Evolutionary conservation across 2,113 vertebrate species (phyloP).

Genomic region (Varanus komodoensis): DNA sequence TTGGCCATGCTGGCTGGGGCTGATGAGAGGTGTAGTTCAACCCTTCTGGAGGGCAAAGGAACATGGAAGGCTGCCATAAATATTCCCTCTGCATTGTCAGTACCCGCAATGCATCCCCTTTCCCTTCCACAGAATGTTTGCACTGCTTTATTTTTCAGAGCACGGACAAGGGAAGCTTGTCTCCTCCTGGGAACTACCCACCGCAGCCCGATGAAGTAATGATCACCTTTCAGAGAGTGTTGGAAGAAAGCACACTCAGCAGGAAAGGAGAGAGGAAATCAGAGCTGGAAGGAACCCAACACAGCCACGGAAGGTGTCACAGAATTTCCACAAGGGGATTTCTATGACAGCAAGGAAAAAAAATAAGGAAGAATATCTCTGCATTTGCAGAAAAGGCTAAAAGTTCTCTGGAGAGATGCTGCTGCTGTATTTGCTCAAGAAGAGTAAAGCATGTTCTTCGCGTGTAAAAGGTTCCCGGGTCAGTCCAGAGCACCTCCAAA

Average conservation of each 20-base stretch:
- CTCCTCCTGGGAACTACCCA: not conserved
- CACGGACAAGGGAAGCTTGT: too few species aligned
- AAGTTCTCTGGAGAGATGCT: not conserved
- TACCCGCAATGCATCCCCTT: not conserved
- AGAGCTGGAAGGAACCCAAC: not conserved
- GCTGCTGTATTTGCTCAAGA: not conserved
- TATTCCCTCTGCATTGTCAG: rapidly evolving
- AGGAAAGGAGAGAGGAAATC: not conserved
- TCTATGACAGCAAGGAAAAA: not conserved
- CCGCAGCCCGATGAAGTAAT: not conserved
- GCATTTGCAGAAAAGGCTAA: not conserved
- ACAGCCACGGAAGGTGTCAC: not conserved
- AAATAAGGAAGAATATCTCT: not conserved
- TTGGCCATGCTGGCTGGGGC: too few species aligned
- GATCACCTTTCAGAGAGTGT: not conserved
- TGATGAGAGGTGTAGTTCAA: too few species aligned
- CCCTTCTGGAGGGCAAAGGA: too few species aligned
- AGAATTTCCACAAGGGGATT: not conserved
- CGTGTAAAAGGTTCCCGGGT: too few species aligned
- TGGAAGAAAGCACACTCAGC: not conserved
- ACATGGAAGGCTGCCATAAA: too few species aligned
- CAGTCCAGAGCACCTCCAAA: not conserved
- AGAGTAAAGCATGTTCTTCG: not conserved
- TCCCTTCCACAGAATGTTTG: not conserved
- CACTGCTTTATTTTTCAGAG: not conserved